These are phyloP conservation scores for Augochlorella aurata DNA, from an alignment of 2,888 invertebrate genomes.

Conservation along the genomic window DNA sequence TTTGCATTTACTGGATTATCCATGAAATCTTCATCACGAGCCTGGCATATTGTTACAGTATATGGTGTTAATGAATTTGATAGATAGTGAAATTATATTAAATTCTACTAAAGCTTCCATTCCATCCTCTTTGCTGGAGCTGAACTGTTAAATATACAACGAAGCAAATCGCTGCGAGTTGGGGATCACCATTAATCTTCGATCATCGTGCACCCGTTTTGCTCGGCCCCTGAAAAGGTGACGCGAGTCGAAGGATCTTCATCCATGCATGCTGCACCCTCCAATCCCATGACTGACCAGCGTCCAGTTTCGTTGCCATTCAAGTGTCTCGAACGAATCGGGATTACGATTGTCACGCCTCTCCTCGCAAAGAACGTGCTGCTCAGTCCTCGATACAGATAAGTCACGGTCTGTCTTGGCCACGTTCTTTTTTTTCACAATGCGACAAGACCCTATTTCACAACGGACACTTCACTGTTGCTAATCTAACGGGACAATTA, in stretches of 20 bases:
- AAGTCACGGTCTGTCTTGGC: constrained; percentile 76
- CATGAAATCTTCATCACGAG: no score
- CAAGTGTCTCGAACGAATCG: constrained; percentile 52
- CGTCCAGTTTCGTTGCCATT: constrained; percentile 62
- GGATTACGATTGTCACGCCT: constrained; percentile 74
- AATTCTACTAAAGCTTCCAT: background rate
- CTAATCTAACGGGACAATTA: constrained; percentile 56
- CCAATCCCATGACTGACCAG: constrained; percentile 50
- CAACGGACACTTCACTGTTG: constrained; percentile 47
- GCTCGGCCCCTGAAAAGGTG: constrained; percentile 26
- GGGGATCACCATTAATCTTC: constrained; percentile 45
- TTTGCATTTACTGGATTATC: no score
- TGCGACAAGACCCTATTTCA: constrained; percentile 21
- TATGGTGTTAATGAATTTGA: background rate
- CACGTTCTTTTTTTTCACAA: constrained; percentile 64
- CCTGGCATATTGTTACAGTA: no score
- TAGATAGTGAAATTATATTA: background rate
- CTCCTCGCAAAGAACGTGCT: constrained; percentile 64
- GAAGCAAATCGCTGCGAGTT: background rate
- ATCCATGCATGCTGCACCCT: constrained; percentile 39
- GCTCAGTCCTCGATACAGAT: constrained; percentile 77
- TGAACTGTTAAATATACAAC: background rate
- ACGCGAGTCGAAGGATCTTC: constrained; percentile 44
- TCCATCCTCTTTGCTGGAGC: background rate
- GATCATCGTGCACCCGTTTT: constrained; percentile 36